Evolutionary conservation across 37 sponge, comb jelly and placozoan genomes (phyloP).

Genomic region (Chondrilla cf. caribensis): DNA sequence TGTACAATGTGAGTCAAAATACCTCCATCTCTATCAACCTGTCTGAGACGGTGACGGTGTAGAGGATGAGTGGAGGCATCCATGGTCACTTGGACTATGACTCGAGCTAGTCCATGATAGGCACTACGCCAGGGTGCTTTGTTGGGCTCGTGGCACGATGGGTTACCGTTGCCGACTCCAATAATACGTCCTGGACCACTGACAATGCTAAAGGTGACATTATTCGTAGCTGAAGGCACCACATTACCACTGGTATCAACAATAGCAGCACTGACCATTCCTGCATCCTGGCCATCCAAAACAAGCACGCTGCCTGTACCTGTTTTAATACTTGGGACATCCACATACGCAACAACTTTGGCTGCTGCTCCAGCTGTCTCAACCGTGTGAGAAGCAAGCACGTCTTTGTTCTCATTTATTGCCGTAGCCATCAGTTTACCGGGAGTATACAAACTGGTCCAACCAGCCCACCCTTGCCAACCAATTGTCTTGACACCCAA

Average conservation of each 20-base stretch:
- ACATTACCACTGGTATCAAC: constrained; percentile 36
- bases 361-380: constrained; percentile 29
- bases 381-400: constrained; percentile 47
- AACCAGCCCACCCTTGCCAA: constrained; percentile 58
- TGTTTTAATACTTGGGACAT: constrained; percentile 38
- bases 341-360: constrained; percentile 11
- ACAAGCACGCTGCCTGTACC: constrained; percentile 52
- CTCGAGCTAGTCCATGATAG: constrained; percentile 62
- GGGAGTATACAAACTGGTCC: constrained; percentile 20
- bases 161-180: constrained; percentile 66
- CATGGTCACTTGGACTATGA: constrained; percentile 42
- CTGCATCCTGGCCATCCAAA: constrained; percentile 64
- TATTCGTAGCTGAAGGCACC: constrained; percentile 35
- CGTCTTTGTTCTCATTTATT: background rate
- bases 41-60: constrained; percentile 35
- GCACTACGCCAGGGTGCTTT: constrained; percentile 65
- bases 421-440: constrained; percentile 49
- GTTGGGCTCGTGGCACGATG: constrained; percentile 62
- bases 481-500: constrained; percentile 11
- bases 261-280: constrained; percentile 49
- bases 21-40: constrained; percentile 56
- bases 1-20: constrained; percentile 36
- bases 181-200: constrained; percentile 61
- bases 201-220: constrained; percentile 46
- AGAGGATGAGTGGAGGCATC: constrained; percentile 26